Evolutionary conservation across 2,797 vertebrate genomes (phyloP), one percentile per base, ranked within the genome.

Genomic region (Gouania willdenowi): DNA sequence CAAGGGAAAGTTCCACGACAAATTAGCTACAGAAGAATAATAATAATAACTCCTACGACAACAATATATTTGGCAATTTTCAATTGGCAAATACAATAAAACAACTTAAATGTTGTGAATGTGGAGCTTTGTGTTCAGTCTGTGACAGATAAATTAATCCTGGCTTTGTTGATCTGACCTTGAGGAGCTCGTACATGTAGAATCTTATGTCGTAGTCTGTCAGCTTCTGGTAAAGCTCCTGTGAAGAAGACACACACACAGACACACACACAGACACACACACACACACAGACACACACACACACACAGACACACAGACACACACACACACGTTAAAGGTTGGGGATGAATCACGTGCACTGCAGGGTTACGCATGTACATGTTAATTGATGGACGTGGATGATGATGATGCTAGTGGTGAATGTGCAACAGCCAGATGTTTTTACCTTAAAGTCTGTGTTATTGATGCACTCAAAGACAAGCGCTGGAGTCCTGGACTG

Each of bases 401-500:
- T 42, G 28, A 49, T 35, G 61, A 31, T 8, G 31, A 56, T 27
- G 15, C 9, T 32, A 55, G 33, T 41, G 54, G 19, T 45, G 54
- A 24, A 26, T 12, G 9, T 26, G 24, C 1, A 37, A 20, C 8
- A n/a, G n/a, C n/a, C n/a, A n/a, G n/a, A n/a, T n/a, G n/a, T n/a
- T n/a, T n/a, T 71, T 89, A 98, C 96, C 95, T 98, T 98, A 90
- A 98, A 98, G 85, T 98, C 95, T 88, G 95, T 98, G 87, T 98
- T 98, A 87, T 98, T 98, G 89, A 98, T 97, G 91, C 92, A 95
- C 85, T 98, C 96, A 89, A 98, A 98, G 79, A 98, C 96, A 75
- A 98, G 92, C 62, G 96, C 95, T 64, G 96, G 96, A 44, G 96
- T 98, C 89, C 95, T 92, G 78, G 95, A 98, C 96, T 98, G 92